Percentiles rank a stretch among this genome's conserved stretches.
Conservation (phyloP, 2,113 vertebrate species). For the Ceratotherium simum region DNA sequence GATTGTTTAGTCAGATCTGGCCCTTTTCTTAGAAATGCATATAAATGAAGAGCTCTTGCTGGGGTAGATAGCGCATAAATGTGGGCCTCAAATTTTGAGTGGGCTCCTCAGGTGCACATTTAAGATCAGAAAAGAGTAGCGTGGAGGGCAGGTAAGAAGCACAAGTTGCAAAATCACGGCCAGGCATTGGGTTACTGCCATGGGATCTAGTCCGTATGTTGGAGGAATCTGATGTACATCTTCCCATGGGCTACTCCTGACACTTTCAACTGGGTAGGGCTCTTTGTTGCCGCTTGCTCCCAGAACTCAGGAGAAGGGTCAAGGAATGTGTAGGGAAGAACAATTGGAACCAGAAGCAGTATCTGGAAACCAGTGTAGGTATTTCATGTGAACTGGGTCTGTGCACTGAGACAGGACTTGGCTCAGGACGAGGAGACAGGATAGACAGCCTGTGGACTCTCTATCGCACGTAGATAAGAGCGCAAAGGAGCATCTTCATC, state of each 20-base stretch:
- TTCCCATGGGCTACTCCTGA: rapidly evolving
- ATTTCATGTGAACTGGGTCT: rapidly evolving
- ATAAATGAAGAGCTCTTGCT: neutral
- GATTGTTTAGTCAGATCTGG: neutral
- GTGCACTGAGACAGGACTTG: rapidly evolving
- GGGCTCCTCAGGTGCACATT: neutral
- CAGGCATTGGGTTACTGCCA: rapidly evolving
- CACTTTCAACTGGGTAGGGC: rapidly evolving
- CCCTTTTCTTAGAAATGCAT: neutral
- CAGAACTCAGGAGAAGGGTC: neutral
- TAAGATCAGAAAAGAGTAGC: rapidly evolving
- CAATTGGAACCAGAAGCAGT: neutral
- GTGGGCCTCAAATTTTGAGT: neutral
- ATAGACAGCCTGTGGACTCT: neutral
- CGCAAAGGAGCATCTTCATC: too few species aligned
- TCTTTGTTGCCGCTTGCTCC: too few species aligned
- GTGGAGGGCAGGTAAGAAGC: neutral
- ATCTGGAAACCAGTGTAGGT: neutral
- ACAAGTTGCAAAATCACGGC: rapidly evolving
- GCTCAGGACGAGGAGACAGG: neutral
- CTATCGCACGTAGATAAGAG: rapidly evolving
- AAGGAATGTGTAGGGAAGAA: too few species aligned
- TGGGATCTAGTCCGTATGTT: rapidly evolving
- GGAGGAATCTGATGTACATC: rapidly evolving
- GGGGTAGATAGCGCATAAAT: neutral